Conservation (phyloP, 2,113 vertebrate genomes). For the Podarcis muralis region DNA sequence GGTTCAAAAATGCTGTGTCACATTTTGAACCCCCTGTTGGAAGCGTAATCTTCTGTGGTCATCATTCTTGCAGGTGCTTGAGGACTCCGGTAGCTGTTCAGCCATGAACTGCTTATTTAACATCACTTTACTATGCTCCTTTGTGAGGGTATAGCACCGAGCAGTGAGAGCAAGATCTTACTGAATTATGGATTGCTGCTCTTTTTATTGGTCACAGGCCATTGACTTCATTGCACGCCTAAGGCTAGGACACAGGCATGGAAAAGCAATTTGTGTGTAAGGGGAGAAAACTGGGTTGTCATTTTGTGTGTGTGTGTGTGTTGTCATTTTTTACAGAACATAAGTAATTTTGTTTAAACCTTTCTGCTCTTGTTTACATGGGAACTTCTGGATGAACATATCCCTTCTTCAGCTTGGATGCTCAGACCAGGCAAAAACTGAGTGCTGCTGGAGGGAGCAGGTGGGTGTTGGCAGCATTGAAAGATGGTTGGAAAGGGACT, state of each 20-base stretch:
- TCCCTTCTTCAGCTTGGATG: neutral
- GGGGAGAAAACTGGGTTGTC: neutral
- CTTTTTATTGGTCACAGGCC: constrained; percentile 6
- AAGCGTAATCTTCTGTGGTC: constrained; percentile 5
- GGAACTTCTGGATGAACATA: neutral
- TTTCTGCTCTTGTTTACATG: too few species aligned
- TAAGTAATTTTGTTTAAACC: neutral
- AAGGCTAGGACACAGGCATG: neutral
- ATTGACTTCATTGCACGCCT: neutral
- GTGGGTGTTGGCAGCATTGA: neutral
- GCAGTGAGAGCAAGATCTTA: constrained; percentile 8
- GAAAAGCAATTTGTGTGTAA: neutral
- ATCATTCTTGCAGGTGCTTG: neutral
- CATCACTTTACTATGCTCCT: neutral
- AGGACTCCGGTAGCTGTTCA: constrained; percentile 12
- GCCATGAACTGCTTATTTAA: neutral
- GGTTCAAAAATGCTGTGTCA: neutral
- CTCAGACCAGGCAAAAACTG: neutral
- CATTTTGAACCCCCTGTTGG: neutral
- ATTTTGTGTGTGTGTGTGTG: neutral
- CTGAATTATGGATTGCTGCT: constrained; percentile 29
- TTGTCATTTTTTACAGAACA: neutral
- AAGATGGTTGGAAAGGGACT: neutral
- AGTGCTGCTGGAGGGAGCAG: neutral
- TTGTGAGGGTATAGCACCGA: constrained; percentile 12